Percentiles rank a stretch among this genome's conserved stretches.
Evolutionary conservation across 2,113 vertebrate genomes (phyloP).

Genomic region (Albula glossodonta): DNA sequence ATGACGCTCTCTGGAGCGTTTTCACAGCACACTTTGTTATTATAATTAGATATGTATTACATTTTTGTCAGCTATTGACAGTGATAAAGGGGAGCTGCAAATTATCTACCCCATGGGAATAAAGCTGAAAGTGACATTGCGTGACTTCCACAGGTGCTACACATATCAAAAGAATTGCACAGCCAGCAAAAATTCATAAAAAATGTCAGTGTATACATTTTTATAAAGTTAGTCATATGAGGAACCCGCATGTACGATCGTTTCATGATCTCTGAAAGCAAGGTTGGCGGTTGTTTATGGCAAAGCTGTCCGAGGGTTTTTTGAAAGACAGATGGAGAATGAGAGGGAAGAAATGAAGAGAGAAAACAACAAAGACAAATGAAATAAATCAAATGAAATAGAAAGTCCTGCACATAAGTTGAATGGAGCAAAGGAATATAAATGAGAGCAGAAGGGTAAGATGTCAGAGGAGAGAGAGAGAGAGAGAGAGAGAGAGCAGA

Average conservation of each 20-base stretch:
- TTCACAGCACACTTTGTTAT: slow-evolving; percentile 22
- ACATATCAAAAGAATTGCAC: background rate
- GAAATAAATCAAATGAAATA: slow-evolving; percentile 15
- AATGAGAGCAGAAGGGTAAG: background rate
- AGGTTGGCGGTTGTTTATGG: background rate
- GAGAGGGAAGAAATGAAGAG: background rate
- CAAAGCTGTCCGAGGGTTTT: background rate
- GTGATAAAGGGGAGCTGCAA: slow-evolving; percentile 44
- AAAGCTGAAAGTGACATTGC: slow-evolving; percentile 5
- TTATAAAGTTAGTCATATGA: background rate
- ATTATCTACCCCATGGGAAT: slow-evolving; percentile 22
- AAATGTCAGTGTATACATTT: background rate
- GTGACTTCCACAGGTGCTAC: background rate
- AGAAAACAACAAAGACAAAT: background rate
- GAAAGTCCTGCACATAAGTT: background rate
- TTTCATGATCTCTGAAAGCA: background rate
- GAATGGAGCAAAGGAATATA: background rate
- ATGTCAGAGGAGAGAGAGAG: slow-evolving; percentile 11
- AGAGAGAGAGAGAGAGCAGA: slow-evolving; percentile 4
- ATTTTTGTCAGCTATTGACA: slow-evolving; percentile 40
- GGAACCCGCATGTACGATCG: background rate
- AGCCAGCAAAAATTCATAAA: background rate
- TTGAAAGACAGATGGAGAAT: background rate
- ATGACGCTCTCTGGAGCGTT: background rate
- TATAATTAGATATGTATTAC: slow-evolving; percentile 47